Base-by-base conservation (phyloP, 2,888 invertebrate species). In the Chrysolina haemoptera region DNA sequence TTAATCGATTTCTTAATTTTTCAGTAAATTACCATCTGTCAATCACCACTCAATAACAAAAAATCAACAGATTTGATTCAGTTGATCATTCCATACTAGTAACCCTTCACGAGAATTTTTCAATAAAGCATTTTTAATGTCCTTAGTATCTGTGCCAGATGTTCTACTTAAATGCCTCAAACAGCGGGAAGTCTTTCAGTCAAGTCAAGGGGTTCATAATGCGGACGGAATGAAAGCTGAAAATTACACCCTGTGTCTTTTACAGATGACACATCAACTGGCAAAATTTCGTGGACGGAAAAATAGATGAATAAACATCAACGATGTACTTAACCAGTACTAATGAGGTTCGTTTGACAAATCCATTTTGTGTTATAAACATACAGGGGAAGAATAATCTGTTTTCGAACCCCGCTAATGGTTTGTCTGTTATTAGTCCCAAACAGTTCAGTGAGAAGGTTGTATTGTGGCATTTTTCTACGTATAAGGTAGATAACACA, bases 121-220 rank as follows among this genome's bases (percentile, higher is more conserved):
- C 53, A 62, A 55, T 74, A 71, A 75, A 71, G 73, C 73, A 62
- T 77, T 73, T 79, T 78, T 80, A 79, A 80, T 76, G 79, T 80
- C 79, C 80, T 82, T 78, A 78, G 77, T 80, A 79, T 80, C 78
- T 72, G 70, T 73, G 77, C 79, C 82, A 82, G 81, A 82, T 82
- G 82, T 78, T 78, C 78, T 80, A n/a, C n/a, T n/a, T n/a, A 77
- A 59, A 80, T 73, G 77, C 71, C 71, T 62, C 41, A 72, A 73
- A 11, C 82, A 78, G 80, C 81, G 62, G 77, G 82, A 76, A 78
- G 79, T 77, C 66, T 22, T 69, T 75, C 76, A 78, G 76, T 77
- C 71, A 76, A 76, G 70, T 64, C 68, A 75, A 75, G 71, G 73
- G 76, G 76, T 74, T 74, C 70, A 71, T 72, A 73, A 75, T 75